These are phyloP conservation scores for Brotula barbata DNA, from an alignment of 2,797 vertebrate genomes.

Conservation along the genomic window DNA sequence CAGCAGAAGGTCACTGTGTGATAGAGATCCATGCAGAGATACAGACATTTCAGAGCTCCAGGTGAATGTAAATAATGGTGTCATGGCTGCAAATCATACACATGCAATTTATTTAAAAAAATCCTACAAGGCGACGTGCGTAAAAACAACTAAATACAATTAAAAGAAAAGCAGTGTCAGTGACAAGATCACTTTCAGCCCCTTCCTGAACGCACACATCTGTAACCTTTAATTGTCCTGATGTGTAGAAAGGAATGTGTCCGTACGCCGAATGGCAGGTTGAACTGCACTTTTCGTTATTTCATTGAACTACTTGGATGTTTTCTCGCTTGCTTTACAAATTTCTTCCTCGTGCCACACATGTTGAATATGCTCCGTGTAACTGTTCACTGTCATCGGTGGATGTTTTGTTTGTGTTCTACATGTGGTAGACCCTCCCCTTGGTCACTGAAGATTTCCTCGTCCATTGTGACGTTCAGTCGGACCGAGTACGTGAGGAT, in stretches of 20 bases:
- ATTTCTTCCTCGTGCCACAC: slow-evolving; percentile 26
- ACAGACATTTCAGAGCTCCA: too few relatives aligned
- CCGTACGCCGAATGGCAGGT: slow-evolving; percentile 20
- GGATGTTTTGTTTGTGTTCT: slow-evolving; percentile 20
- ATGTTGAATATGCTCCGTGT: slow-evolving; percentile 44
- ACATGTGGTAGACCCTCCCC: slow-evolving; percentile 14
- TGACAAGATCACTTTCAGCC: too few relatives aligned
- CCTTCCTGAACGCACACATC: too few relatives aligned
- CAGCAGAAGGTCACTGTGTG: too few relatives aligned
- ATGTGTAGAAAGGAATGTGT: slow-evolving; percentile 1
- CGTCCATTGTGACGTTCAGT: background rate
- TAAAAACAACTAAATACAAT: too few relatives aligned
- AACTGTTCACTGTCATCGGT: slow-evolving; percentile 30
- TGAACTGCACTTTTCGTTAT: slow-evolving; percentile 61
- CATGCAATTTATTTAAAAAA: too few relatives aligned
- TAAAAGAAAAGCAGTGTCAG: too few relatives aligned
- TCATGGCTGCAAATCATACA: too few relatives aligned
- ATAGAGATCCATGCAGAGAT: too few relatives aligned
- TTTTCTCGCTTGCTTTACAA: too few relatives aligned
- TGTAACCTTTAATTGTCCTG: slow-evolving; percentile 9
- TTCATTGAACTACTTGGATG: slow-evolving; percentile 20
- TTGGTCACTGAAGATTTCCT: slow-evolving; percentile 20
- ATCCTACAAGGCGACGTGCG: too few relatives aligned
- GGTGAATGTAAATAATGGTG: too few relatives aligned
- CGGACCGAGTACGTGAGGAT: slow-evolving; percentile 9